Evolutionary conservation across 2,888 invertebrate species (phyloP).

Genomic region (Oligia fasciuncula): DNA sequence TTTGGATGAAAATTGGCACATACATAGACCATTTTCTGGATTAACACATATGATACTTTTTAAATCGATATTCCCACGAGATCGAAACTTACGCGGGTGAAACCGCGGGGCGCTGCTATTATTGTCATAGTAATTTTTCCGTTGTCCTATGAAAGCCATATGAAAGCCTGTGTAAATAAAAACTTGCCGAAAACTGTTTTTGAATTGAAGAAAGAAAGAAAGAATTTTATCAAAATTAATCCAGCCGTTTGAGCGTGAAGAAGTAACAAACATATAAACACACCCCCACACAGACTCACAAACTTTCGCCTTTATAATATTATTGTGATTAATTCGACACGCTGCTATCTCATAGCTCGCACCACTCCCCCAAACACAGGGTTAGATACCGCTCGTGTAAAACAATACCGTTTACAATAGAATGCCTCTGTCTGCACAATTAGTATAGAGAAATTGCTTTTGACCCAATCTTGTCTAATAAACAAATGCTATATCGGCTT

Average conservation of each 20-base stretch:
- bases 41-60: too few relatives aligned
- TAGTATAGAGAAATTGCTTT: slow-evolving; percentile 80
- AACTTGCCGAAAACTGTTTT: background rate
- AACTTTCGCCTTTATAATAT: too few relatives aligned
- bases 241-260: too few relatives aligned
- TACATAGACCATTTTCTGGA: too few relatives aligned
- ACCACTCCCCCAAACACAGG: slow-evolving; percentile 60
- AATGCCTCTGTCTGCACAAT: slow-evolving; percentile 81
- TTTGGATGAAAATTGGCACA: background rate
- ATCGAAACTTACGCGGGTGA: too few relatives aligned
- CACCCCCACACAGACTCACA: too few relatives aligned
- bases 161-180: background rate
- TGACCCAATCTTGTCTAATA: slow-evolving; percentile 75
- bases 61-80: too few relatives aligned
- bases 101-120: too few relatives aligned
- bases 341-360: slow-evolving; percentile 37
- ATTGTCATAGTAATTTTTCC: background rate
- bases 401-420: slow-evolving; percentile 82
- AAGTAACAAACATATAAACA: too few relatives aligned
- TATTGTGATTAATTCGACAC: background rate
- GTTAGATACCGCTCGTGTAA: slow-evolving; percentile 77
- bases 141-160: background rate
- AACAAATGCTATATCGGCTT: slow-evolving; percentile 63
- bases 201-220: too few relatives aligned
- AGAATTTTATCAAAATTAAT: too few relatives aligned